Base-by-base conservation (phyloP, 2,888 invertebrate species). In the Nomada lathburiana region DNA sequence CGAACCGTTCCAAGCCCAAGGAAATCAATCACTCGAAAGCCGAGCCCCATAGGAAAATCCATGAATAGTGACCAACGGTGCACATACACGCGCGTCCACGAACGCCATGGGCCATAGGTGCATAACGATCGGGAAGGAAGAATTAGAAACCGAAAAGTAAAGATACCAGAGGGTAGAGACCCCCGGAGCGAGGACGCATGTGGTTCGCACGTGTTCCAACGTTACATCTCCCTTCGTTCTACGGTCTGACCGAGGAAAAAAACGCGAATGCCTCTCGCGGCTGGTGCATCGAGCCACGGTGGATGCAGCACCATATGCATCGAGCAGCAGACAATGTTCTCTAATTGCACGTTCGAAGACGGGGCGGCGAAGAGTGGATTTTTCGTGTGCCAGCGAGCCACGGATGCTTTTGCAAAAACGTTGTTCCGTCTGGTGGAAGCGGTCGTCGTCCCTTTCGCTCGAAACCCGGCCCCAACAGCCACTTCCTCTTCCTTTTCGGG, bases 111-210 rank as follows among this genome's bases (percentile, higher is more conserved):
- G 36, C 36, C 36, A 36, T 62, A 42, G 47, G n/a, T 36, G 36
- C 20, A 16, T 2, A 13, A 10, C 3, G n/a, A 60, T 55, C 52
- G 11, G 16, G 18, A 55, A 44, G 62, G 64, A 29, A 67, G 23
- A 20, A 13, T 13, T 42, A 20, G 57, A 42, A n/a, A 53, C 47
- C 60, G 65, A 83, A 87, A 87, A 83, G 81, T 82, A 80, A 80
- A 82, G 82, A 85, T 77, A 85, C 76, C 65, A 68, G 83, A 77
- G 76, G 82, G 80, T 82, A 74, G 62, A 90, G 90, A 91, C 88
- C 88, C 83, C 81, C 82, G 82, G 82, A 82, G 69, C 74, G 81
- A 62, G 72, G n/a, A 70, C 50, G 79, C 83, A 83, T 83, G 65
- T 83, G 83, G 60, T 79, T 82, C 60, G 63, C 83, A 83, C 83